These are phyloP conservation scores for Xerus rutilus DNA, from an alignment of 2,797 vertebrate species.

Conservation along the genomic window DNA sequence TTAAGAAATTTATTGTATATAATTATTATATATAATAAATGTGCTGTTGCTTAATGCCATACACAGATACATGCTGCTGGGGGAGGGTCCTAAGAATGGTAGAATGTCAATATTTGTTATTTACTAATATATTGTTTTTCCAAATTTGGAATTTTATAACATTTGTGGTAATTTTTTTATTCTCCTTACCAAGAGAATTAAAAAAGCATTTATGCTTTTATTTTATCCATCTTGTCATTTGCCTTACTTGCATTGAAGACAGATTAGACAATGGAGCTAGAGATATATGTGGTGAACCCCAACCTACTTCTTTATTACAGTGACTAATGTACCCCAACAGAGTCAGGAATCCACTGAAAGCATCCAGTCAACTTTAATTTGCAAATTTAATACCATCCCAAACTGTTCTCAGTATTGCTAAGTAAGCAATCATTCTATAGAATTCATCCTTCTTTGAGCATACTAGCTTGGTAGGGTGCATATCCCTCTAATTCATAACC, in stretches of 20 bases:
- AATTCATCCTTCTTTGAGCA: not conserved
- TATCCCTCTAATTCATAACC: not conserved
- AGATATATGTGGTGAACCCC: not conserved
- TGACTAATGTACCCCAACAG: not conserved
- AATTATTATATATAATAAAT: not conserved
- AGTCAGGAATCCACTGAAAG: not conserved
- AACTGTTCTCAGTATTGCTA: not conserved
- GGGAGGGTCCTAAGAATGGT: not conserved
- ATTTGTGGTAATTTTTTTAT: constrained; percentile 45
- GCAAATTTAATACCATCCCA: not conserved
- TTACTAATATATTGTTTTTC: constrained; percentile 18
- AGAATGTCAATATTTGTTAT: constrained; percentile 23
- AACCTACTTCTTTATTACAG: not conserved
- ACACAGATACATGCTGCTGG: not conserved
- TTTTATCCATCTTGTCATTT: constrained; percentile 43
- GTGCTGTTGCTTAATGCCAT: constrained; percentile 22
- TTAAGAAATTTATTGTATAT: not conserved
- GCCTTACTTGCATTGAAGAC: constrained; percentile 51
- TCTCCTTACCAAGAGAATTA: not conserved
- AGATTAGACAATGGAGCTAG: not conserved
- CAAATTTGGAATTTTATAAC: constrained; percentile 22
- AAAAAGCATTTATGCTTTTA: constrained; percentile 41
- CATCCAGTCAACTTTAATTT: not conserved
- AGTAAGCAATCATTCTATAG: not conserved
- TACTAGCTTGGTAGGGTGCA: not conserved